Conservation (phyloP, 2,888 invertebrate genomes). For the Vanessa cardui region DNA sequence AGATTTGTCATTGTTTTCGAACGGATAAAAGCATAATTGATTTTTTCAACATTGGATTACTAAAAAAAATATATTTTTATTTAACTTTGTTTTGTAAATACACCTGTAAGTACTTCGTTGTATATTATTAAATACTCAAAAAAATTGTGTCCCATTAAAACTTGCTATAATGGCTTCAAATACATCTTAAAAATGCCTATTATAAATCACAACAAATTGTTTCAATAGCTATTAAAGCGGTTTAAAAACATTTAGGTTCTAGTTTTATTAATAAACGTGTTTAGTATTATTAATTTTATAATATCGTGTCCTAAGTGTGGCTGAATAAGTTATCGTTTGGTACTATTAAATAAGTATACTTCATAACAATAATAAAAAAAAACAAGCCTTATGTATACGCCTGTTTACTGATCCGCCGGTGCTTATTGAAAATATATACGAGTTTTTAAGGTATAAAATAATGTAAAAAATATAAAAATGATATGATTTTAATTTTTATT, state of each 20-base stretch:
- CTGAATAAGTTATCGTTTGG: too few species aligned
- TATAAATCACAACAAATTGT: conserved; percentile 4
- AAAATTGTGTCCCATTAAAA: background rate
- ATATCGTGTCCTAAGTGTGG: too few species aligned
- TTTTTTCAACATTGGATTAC: conserved; percentile 41
- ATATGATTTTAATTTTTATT: too few species aligned
- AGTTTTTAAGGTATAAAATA: too few species aligned
- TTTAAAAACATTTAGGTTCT: background rate
- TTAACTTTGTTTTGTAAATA: conserved; percentile 44
- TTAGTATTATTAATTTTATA: too few species aligned
- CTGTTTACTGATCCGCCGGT: too few species aligned
- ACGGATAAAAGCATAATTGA: conserved; percentile 42
- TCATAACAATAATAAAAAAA: too few species aligned
- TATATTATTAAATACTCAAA: conserved; percentile 4
- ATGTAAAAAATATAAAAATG: too few species aligned
- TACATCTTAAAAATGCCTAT: background rate
- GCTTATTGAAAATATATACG: too few species aligned
- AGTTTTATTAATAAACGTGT: too few species aligned
- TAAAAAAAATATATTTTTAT: conserved; percentile 39
- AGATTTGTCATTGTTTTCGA: conserved; percentile 30
- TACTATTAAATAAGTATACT: too few species aligned
- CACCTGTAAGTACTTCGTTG: conserved; percentile 24
- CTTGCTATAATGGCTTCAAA: background rate
- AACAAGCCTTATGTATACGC: too few species aligned
- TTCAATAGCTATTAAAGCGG: conserved; percentile 8